Evolutionary conservation across 2,888 invertebrate species (phyloP), one percentile per base, ranked within the genome.

Genomic region (Cerastoderma edule): DNA sequence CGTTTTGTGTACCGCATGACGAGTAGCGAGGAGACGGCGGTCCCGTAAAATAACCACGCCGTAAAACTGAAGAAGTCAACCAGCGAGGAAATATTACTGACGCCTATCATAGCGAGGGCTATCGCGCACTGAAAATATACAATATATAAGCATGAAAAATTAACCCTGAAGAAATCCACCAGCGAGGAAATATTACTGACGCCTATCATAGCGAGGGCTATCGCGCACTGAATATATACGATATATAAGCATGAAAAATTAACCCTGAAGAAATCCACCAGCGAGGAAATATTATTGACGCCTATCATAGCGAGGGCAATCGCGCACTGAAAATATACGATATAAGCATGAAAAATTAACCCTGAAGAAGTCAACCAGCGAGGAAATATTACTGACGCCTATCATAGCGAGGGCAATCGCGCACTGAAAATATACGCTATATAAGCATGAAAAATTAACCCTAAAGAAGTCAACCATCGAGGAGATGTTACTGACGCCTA

Each of bases 21-120:
- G 89, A 99, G 95, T 71, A 99, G 94, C 10, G 98, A 96, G 80
- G 97, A 92, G 96, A 98, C 98, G 57, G 98, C 95, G 84, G 97
- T 96, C 30, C 98, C 98, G 92, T 98, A 99, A 94, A 98, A 98
- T 89, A 98, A 96, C 98, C 99, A 99, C 35, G 98, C 98, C 67
- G 98, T 97, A 94, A 98, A 99, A 91, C 98, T 98, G 95, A 99
- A 98, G 95, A 98, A 98, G 93, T 98, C 98, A 90, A 99, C 98
- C 91, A 99, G 94, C 64, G 97, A 97, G 91, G 96, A 96, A 87
- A 98, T 98, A 87, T 97, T 97, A 75, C 98, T 98, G 83, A 98
- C 97, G 84, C 97, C 84, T 2, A 90, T 86, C 87, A 90, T 89
- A n/a, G 86, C 44, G 13, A 89, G 65, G 3, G 89, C 70, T 0